A percentile compares a stretch with the other conserved stretches of the same genome.
Conservation (phyloP, 2,113 vertebrate species). For the Mugil cephalus region DNA sequence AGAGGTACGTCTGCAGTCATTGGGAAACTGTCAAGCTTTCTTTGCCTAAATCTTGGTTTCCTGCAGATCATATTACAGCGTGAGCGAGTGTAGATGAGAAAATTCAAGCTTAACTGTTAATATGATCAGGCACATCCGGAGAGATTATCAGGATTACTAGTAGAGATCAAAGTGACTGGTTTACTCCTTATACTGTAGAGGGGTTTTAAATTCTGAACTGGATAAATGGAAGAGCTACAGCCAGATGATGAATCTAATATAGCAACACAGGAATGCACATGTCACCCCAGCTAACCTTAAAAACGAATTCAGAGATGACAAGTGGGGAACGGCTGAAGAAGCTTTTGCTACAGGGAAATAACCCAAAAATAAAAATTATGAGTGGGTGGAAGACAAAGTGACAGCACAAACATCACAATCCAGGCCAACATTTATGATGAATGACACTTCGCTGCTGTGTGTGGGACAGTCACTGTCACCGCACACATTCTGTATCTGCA, state of each 20-base stretch:
- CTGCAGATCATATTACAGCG: background rate
- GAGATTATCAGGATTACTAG: background rate
- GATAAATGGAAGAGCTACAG: background rate
- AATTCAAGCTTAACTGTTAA: background rate
- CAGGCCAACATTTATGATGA: slow-evolving; percentile 1
- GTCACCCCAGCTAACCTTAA: background rate
- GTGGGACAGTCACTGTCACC: background rate
- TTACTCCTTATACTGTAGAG: background rate
- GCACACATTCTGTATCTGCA: background rate
- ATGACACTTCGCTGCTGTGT: background rate
- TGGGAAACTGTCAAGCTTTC: no score
- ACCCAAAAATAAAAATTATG: slow-evolving; percentile 2
- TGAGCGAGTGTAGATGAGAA: background rate
- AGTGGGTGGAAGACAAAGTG: background rate
- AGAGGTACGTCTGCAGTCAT: background rate
- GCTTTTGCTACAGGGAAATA: background rate
- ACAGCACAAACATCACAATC: slow-evolving; percentile 1
- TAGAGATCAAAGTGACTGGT: background rate
- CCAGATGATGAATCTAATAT: background rate
- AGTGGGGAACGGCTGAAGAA: background rate
- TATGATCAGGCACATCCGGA: background rate
- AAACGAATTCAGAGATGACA: background rate
- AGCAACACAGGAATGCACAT: background rate
- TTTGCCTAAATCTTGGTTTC: background rate
- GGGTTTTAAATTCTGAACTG: background rate